Evolutionary conservation across 1,140 invertebrate genomes (phyloP), one percentile per base, ranked within the genome.

Genomic region (Diachasma alloeum): DNA sequence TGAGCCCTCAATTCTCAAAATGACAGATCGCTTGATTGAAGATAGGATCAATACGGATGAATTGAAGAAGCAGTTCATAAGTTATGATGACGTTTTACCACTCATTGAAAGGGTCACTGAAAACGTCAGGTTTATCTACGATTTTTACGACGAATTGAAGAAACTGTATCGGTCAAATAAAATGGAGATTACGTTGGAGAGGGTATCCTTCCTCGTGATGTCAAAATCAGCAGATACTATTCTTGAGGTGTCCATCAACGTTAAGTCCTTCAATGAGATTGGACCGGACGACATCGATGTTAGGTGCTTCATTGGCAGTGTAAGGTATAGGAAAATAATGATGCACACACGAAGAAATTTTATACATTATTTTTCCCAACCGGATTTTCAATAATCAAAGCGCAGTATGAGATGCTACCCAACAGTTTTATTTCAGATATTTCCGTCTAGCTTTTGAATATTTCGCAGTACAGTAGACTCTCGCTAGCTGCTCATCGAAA

Each of bases 81-180:
- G 42, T 22, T 75, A 75, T 39, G 74, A 48, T 17, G 39, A 75
- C 26, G 44, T 75, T 69, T 17, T 42, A 13, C 39, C 67, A 17
- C 66, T 75, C 17, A 69, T 75, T 70, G 22, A 68, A 17, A 4
- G 10, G 37, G 74, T 75, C 17, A 53, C 66, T 13, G 11, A 75
- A 8, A 26, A 69, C 22, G 26, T 69, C 37, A 42, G 53, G 11
- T 48, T 56, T 17, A 48, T 75, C n/a, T 75, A 67, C 37, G 67
- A 56, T 75, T 75, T 75, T 56, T 75, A 75, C 56, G n/a, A 70
- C 22, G 66, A 75, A 37, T 19, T 75, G 6, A 19, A 37, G 24
- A 36, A 22, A 39, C 9, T 75, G 13, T 17, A 8, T 6, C 10
- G n/a, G 4, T 6, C 4, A n/a, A 56, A 69, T 59, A 5, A 31